Percentiles rank a stretch among this genome's conserved stretches.
Conservation (phyloP, 1,140 invertebrate species). For the Doryteuthis pealeii region DNA sequence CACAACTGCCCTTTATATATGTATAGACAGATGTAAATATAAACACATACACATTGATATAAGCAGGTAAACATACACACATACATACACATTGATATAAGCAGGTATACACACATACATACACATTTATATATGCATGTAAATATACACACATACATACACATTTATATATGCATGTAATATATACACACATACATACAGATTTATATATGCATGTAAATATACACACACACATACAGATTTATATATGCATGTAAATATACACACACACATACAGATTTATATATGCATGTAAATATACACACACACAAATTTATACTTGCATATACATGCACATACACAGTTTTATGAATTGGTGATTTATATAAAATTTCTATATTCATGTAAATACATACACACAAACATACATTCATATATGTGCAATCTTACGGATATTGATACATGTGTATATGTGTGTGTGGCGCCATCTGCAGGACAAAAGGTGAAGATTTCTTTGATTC, state of each 20-base stretch:
- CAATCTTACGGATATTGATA: too few relatives aligned
- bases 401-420: not conserved
- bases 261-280: not conserved
- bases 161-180: not conserved
- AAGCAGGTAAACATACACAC: not conserved
- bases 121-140: not conserved
- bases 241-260: not conserved
- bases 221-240: not conserved
- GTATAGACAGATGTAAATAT: too few relatives aligned
- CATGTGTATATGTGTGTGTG: not conserved
- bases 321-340: too few relatives aligned
- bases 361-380: not conserved
- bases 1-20: too few relatives aligned
- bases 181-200: not conserved
- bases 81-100: not conserved
- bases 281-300: not conserved
- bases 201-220: not conserved
- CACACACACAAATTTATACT: not conserved
- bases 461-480: too few relatives aligned
- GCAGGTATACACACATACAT: not conserved
- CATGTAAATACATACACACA: not conserved
- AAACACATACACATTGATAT: not conserved
- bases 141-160: not conserved
- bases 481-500: too few relatives aligned
- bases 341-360: too few relatives aligned